Evolutionary conservation across 2,113 vertebrate species (phyloP), one percentile per base, ranked within the genome.

Genomic region (Gallinago media): DNA sequence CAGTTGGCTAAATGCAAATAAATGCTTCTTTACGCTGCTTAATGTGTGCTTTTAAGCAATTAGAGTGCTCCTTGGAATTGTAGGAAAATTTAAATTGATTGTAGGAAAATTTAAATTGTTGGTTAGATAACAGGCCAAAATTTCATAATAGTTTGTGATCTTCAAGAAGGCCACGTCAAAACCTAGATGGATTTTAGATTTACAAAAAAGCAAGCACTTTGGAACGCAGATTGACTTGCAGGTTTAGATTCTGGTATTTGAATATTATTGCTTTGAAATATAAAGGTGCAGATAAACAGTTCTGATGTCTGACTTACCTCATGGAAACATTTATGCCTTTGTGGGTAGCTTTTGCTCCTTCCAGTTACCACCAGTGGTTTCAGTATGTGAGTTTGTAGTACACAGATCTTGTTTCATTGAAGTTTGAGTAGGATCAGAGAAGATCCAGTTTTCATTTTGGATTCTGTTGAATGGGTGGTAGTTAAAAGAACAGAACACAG

Each of bases 181-280:
- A 54, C 27, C 7, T 21, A 32, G 49, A 20, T 15, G 9, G 31
- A 47, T 72, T 55, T 79, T 66, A 44, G 40, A 12, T 59, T 54
- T 65, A 27, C 21, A 31, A 58, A 52, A 70, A 29, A 31, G 13
- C 15, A 32, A 38, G 32, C 9, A 11, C 31, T 55, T 49, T 36
- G 17, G 26, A 67, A 44, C 0, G 1, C 31, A 34, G 50, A n/a
- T 59, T 0, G 1, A 31, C 13, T 26, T 49, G 15, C 44, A 38
- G 63, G 42, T 31, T 52, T 65, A 71, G 9, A 4, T 56, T 81
- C 62, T 62, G 31, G 26, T 58, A 31, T 52, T 63, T 70, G 26
- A 44, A 25, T 81, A 8, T 52, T n/a, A 7, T 46, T 68, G 42
- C 38, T 66, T 46, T 25, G 52, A 61, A 78, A 61, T 21, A 6